Base-by-base conservation (phyloP, 2,888 invertebrate species). In the Dusona sp. region DNA sequence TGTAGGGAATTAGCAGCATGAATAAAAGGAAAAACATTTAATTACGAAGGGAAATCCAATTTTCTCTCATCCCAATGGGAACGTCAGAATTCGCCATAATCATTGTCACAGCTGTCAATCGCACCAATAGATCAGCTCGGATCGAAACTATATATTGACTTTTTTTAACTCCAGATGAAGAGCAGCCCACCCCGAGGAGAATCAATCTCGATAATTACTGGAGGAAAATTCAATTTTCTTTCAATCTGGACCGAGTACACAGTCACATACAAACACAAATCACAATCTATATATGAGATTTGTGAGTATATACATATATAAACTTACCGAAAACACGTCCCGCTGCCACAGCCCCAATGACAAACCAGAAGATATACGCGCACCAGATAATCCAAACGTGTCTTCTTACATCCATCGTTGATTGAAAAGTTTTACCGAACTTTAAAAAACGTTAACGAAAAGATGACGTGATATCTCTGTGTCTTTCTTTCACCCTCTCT, bases 321-420 rank as follows among this genome's bases (percentile, higher is more conserved):
- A 11, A 25, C 93, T 93, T 89, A 93, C 93, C 93, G 88, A 92
- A 92, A 89, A 91, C 90, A 84, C 92, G 92, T 65, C 92, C 92
- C 36, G 91, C 90, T 36, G 89, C 88, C 29, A 89, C 90, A 84
- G 88, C 88, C 84, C 90, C 91, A 90, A 93, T 90, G 89, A 92
- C 89, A 89, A 92, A 89, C 91, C 91, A 93, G 87, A 93, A 89
- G 88, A 93, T 89, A 88, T 92, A 93, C 89, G 91, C 91, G 89
- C 90, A 91, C 86, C 81, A 87, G 90, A 93, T 90, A 90, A 93
- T 91, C 90, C 92, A 89, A 88, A 90, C 91, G 83, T 90, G 89
- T 89, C 91, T 91, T 89, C 91, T 92, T 90, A 89, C 88, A 90
- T 91, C 92, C 93, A 93, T 93, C 79, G 90, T 87, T 92, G 92